Evolutionary conservation across 1,140 invertebrate genomes (phyloP), one percentile per base, ranked within the genome.

Genomic region (Ips typographus): DNA sequence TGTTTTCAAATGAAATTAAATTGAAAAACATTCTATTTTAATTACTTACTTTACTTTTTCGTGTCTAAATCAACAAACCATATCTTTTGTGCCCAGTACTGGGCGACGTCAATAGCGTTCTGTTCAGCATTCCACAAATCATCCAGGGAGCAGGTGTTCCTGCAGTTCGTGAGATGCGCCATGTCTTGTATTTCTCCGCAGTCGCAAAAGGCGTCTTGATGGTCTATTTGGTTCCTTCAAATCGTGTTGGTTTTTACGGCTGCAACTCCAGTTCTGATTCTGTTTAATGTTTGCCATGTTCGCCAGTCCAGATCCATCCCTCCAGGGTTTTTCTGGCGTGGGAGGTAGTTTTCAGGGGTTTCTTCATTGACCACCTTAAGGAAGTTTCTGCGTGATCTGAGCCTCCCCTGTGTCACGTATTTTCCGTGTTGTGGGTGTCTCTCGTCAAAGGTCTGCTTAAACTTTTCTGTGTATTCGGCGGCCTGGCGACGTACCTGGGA

Each of bases 271-370:
- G 22, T 22, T 22, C 22, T 22, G 22, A 22, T 22, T 22, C 22
- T 22, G 22, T 22, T 22, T 47, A 47, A n/a, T 47, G 43, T 4
- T 55, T 55, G 52, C 52, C 52, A n/a, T 37, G 22, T 8, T 55
- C 52, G 52, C 22, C 52, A 55, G 52, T 47, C 44, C 44, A 47
- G 44, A 47, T 47, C 44, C n/a, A 47, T n/a, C 44, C n/a, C 44
- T 47, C n/a, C 44, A 47, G 44, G 5, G n/a, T 47, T 47, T 47
- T 47, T 1, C 5, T 5, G 1, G n/a, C n/a, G n/a, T 6, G 5
- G 44, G 44, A n/a, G 44, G 44, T 6, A 47, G 44, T 47, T 47
- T 47, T 47, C 44, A 47, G 44, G 44, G 44, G 1, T 47, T 47
- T 22, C 5, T 47, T 47, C 44, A 47, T n/a, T 1, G n/a, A 47